Evolutionary conservation across 1,140 invertebrate species (phyloP), one percentile per base, ranked within the genome.

Genomic region (Campoletis sonorensis): DNA sequence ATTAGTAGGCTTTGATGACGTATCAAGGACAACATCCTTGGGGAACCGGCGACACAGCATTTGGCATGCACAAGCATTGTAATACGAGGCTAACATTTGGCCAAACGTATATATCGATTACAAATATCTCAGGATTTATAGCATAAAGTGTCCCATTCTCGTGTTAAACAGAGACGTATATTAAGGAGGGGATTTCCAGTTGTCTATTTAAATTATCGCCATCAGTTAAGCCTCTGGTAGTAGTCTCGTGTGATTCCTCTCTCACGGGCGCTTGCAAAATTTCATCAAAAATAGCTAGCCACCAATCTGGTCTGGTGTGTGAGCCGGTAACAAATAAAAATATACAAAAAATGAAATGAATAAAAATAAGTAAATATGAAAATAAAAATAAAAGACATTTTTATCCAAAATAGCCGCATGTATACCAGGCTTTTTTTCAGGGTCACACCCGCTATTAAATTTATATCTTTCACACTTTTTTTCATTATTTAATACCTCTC

Each of bases 101-200:
- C 61, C 61, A 54, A n/a, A 54, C 51, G n/a, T 23, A 23, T 23
- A 23, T 64, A 64, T 64, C 61, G 61, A 64, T 64, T 64, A 23
- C 61, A 64, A 26, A 64, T 64, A 64, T 64, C 61, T 64, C 61
- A 26, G 23, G 61, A 64, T 64, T 64, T 64, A 64, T 64, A 21
- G 61, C 21, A 13, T 10, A 64, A 64, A 21, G 23, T 26, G 21
- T 64, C 61, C 23, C 21, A 64, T 64, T 23, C n/a, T 54, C 61
- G n/a, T 64, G 11, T 15, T 23, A 26, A 13, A 26, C 61, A 4
- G 51, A 54, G 51, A 54, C 51, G 51, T 21, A 21, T n/a, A 54
- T 18, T 21, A 54, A n/a, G 8, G 16, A 54, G 51, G 61, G 21
- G 11, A 64, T 64, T 64, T 64, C 61, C 61, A 64, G 61, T 64